Conservation (phyloP, 2,888 invertebrate species). For the Meteorus colon region DNA sequence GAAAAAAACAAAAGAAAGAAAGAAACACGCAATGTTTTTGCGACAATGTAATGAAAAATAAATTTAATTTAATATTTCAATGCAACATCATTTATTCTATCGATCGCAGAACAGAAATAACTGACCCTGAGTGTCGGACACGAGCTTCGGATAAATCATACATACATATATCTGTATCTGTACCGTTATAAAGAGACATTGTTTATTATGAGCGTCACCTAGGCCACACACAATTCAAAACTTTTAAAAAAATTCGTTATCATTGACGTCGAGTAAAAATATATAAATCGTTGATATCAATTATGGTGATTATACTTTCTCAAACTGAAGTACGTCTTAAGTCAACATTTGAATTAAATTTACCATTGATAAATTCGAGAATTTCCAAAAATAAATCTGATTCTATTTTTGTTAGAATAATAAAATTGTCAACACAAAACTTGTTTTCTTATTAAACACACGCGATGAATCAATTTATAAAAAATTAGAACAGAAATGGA, state of each 20-base stretch:
- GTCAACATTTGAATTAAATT: background rate
- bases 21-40: too few species aligned
- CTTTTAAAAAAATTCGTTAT: background rate
- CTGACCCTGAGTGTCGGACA: constrained; percentile 50
- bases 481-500: background rate
- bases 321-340: background rate
- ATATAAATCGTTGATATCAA: background rate
- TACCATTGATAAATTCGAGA: too few species aligned
- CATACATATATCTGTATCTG: background rate
- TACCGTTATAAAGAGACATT: background rate
- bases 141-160: constrained; percentile 23
- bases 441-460: background rate
- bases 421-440: background rate
- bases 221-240: background rate
- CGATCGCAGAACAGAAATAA: constrained; percentile 28
- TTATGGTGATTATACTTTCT: background rate
- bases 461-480: background rate
- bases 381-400: background rate
- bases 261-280: background rate
- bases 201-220: background rate
- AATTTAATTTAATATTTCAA: constrained; percentile 1
- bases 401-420: background rate
- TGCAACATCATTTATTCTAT: background rate
- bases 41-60: background rate
- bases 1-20: background rate